phyloP scores from a whole-genome alignment of 2,113 vertebrate genomes.

The Elanus axillaris region DNA sequence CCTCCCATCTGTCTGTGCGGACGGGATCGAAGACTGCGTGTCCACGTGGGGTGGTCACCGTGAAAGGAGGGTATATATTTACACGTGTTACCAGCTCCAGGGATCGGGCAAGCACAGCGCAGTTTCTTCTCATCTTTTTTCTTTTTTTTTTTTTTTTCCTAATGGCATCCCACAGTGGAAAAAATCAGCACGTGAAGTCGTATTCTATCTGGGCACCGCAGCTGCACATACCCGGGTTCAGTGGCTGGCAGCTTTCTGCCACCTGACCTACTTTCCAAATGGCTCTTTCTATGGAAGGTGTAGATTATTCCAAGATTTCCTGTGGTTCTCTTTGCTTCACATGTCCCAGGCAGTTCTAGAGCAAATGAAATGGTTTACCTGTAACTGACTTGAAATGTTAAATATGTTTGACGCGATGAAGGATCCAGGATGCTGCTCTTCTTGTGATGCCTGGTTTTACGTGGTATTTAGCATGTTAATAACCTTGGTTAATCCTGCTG shows the following conservation, averaged over 20 bases:
- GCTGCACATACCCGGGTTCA: background rate
- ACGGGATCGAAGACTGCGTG: background rate
- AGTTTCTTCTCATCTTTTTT: background rate
- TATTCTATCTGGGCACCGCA: background rate
- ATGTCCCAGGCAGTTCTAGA: background rate
- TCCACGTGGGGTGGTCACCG: background rate
- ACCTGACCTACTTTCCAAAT: background rate
- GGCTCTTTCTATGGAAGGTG: background rate
- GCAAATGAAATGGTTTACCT: background rate
- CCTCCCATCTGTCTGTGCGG: background rate
- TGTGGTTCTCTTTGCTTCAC: background rate
- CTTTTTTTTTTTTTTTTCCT: background rate
- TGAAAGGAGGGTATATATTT: background rate
- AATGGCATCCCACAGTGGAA: background rate
- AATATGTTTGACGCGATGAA: background rate
- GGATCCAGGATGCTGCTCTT: background rate
- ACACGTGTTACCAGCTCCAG: background rate
- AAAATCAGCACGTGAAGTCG: background rate
- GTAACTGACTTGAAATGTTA: background rate
- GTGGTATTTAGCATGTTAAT: background rate
- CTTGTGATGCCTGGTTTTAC: background rate
- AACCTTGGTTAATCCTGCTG: conserved; percentile 9
- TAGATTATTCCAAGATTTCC: background rate
- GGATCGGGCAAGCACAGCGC: background rate
- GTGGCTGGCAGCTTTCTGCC: background rate